phyloP scores from a whole-genome alignment of 2,113 vertebrate species.

The Alethe castanea region DNA sequence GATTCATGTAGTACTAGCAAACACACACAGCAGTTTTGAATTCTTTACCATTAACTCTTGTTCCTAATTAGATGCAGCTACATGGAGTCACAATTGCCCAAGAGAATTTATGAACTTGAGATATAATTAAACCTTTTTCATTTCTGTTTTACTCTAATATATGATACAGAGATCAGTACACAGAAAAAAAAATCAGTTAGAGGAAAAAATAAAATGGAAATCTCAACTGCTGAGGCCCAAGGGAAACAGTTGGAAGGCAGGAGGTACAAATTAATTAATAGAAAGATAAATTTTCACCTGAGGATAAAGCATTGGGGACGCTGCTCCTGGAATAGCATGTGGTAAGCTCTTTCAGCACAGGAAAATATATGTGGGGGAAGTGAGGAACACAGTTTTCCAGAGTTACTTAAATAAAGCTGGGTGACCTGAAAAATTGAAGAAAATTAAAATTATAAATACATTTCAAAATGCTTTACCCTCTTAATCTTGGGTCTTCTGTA shows the following conservation, averaged over 20 bases:
- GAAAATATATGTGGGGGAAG: slow-evolving; percentile 95
- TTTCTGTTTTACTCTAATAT: neutral
- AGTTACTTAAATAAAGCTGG: slow-evolving; percentile 88
- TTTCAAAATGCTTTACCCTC: neutral
- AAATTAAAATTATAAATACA: neutral
- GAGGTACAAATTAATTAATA: slow-evolving; percentile 24
- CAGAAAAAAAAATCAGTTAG: neutral
- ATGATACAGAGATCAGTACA: slow-evolving; percentile 9
- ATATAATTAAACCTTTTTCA: slow-evolving; percentile 17
- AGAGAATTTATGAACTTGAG: slow-evolving; percentile 20
- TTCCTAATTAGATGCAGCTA: slow-evolving; percentile 5
- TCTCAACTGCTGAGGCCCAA: neutral
- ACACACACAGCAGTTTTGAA: neutral
- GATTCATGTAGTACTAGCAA: neutral
- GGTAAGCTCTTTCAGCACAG: slow-evolving; percentile 89
- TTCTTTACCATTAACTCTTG: neutral
- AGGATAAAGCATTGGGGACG: slow-evolving; percentile 90
- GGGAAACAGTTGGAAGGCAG: neutral
- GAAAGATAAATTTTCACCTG: slow-evolving; percentile 77
- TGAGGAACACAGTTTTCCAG: slow-evolving; percentile 83
- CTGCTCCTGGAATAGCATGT: slow-evolving; percentile 89
- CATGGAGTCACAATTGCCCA: neutral
- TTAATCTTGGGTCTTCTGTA: neutral
- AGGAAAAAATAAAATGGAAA: neutral
- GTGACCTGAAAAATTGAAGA: slow-evolving; percentile 79